phyloP scores from a whole-genome alignment of 2,888 invertebrate genomes.

The Rutpela maculata region DNA sequence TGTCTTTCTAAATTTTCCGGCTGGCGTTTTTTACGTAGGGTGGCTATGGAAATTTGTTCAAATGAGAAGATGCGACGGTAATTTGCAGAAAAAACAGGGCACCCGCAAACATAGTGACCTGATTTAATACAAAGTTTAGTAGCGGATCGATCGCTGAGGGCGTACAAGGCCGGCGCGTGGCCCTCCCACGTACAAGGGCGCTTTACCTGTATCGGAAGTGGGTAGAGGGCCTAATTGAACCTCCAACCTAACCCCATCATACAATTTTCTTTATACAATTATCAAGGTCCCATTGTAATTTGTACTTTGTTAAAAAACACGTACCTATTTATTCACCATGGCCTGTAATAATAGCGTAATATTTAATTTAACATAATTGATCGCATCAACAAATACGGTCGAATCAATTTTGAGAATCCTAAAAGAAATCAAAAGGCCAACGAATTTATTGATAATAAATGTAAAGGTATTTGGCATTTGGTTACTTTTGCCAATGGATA shows the following conservation, averaged over 20 bases:
- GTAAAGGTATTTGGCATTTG: background rate
- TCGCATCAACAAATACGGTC: background rate
- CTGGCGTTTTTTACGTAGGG: background rate
- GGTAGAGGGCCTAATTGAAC: constrained; percentile 51
- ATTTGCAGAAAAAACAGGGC: constrained; percentile 66
- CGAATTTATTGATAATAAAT: background rate
- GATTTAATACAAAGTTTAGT: constrained; percentile 69
- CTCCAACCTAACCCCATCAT: constrained; percentile 41
- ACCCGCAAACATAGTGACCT: constrained; percentile 75
- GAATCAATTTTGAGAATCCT: background rate
- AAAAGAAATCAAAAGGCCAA: background rate
- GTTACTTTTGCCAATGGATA: background rate
- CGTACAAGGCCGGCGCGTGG: constrained; percentile 74
- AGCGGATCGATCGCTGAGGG: constrained; percentile 72
- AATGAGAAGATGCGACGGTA: constrained; percentile 38
- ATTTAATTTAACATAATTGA: background rate
- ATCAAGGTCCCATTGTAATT: constrained; percentile 3
- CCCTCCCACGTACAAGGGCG: constrained; percentile 72
- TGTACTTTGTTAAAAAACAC: background rate
- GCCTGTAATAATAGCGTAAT: background rate
- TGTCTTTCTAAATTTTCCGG: constrained; percentile 21
- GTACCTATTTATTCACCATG: background rate
- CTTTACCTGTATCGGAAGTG: constrained; percentile 66
- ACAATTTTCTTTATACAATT: constrained; percentile 25
- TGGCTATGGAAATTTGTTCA: constrained; percentile 21